Evolutionary conservation across 2,797 vertebrate species (phyloP).

Genomic region (Chaetodon trifasciatus): DNA sequence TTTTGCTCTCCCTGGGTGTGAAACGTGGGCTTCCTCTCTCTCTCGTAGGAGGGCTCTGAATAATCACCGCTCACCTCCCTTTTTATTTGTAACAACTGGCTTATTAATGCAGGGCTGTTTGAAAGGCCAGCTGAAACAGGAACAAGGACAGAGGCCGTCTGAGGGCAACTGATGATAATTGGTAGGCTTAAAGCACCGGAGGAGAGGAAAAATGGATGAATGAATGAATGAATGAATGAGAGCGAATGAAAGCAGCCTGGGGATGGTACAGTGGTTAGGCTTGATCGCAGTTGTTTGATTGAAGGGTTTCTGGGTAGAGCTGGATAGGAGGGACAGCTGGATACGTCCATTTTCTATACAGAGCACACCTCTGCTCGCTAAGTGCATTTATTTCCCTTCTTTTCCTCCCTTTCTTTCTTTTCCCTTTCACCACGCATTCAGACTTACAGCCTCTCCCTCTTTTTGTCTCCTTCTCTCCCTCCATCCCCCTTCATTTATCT

Average conservation of each 20-base stretch:
- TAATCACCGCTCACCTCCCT: slow-evolving; percentile 77
- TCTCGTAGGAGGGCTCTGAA: slow-evolving; percentile 70
- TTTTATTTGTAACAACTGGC: slow-evolving; percentile 82
- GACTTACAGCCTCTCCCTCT: slow-evolving; percentile 36
- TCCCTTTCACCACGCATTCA: slow-evolving; percentile 54
- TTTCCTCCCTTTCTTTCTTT: slow-evolving; percentile 51
- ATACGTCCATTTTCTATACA: slow-evolving; percentile 71
- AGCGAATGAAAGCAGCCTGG: slow-evolving; percentile 70
- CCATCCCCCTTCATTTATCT: slow-evolving; percentile 40
- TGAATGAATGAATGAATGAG: slow-evolving; percentile 78
- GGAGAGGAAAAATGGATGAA: slow-evolving; percentile 68
- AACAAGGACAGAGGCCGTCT: slow-evolving; percentile 75
- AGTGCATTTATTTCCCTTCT: slow-evolving; percentile 49
- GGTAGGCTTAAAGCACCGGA: slow-evolving; percentile 74
- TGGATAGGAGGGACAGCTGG: slow-evolving; percentile 78
- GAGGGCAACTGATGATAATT: slow-evolving; percentile 84
- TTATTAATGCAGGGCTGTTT: slow-evolving; percentile 82
- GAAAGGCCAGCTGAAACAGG: slow-evolving; percentile 81
- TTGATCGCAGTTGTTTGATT: slow-evolving; percentile 76
- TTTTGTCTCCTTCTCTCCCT: slow-evolving; percentile 46
- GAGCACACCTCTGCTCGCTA: slow-evolving; percentile 66
- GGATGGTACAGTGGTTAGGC: slow-evolving; percentile 76
- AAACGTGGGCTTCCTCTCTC: slow-evolving; percentile 67
- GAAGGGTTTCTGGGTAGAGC: slow-evolving; percentile 69
- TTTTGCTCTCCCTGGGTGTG: slow-evolving; percentile 72